Conservation (phyloP, 2,113 vertebrate genomes). For the Saccopteryx bilineata region DNA sequence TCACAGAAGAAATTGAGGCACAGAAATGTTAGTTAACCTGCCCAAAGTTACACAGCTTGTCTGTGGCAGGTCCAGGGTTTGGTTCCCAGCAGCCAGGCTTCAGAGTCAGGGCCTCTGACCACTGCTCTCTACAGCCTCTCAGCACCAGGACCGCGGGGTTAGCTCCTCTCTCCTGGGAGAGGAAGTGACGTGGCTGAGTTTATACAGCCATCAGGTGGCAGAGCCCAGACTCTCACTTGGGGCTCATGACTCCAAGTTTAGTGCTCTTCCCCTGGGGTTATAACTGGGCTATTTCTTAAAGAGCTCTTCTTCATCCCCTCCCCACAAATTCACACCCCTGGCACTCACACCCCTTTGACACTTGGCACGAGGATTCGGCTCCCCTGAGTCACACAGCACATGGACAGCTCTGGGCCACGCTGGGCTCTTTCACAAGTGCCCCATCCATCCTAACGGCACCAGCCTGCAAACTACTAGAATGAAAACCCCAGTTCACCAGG, state of each 20-base stretch:
- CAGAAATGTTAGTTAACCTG: neutral
- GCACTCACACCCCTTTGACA: neutral
- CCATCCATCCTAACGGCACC: neutral
- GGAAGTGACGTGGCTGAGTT: neutral
- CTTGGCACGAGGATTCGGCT: neutral
- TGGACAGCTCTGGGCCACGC: neutral
- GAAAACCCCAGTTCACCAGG: neutral
- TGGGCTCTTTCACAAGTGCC: neutral
- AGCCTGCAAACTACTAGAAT: neutral
- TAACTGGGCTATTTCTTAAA: neutral
- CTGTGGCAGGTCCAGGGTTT: neutral
- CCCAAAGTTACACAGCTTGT: neutral
- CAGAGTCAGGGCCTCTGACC: neutral
- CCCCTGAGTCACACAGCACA: neutral
- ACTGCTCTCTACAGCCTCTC: neutral
- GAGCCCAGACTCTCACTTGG: neutral
- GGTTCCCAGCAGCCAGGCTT: neutral
- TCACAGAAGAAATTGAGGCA: neutral
- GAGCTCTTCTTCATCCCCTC: neutral
- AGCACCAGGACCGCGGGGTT: rapidly evolving
- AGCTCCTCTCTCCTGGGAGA: neutral
- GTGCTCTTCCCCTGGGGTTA: neutral
- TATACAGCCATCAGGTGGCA: neutral
- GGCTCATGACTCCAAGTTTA: neutral
- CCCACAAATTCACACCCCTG: too few relatives aligned